Percentiles rank a stretch among this genome's conserved stretches.
phyloP scores from a whole-genome alignment of 1,140 invertebrate species.

The Caenorhabditis latens region DNA sequence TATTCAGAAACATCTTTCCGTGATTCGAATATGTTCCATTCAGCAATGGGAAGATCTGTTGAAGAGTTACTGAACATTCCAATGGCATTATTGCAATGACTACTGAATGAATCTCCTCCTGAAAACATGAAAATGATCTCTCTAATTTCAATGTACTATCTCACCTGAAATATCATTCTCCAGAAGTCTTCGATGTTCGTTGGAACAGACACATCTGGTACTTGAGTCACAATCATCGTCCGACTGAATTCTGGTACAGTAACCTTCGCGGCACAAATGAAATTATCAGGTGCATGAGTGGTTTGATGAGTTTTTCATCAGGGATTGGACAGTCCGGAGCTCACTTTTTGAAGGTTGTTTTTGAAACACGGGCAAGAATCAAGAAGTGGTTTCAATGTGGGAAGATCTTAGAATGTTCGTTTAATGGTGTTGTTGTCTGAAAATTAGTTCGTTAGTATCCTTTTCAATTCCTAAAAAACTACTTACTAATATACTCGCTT shows the following conservation, averaged over 20 bases:
- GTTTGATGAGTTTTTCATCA: slow-evolving; percentile 23
- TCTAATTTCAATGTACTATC: too few species aligned
- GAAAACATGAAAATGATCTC: too few species aligned
- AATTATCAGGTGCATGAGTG: not conserved
- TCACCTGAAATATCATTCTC: too few species aligned
- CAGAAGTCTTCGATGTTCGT: too few species aligned
- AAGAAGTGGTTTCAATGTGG: not conserved
- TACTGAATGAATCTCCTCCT: too few species aligned
- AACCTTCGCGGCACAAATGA: too few species aligned
- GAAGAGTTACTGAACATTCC: too few species aligned
- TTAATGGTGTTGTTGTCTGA: not conserved
- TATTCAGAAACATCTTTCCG: slow-evolving; percentile 51
- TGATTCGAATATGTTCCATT: slow-evolving; percentile 9
- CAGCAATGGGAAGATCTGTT: too few species aligned
- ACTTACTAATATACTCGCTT: not conserved
- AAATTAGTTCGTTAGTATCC: not conserved
- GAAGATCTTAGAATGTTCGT: not conserved
- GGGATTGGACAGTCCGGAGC: slow-evolving; percentile 30
- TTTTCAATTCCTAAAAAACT: not conserved
- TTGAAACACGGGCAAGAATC: not conserved
- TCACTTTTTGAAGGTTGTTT: not conserved
- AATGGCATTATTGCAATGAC: too few species aligned
- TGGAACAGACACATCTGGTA: too few species aligned
- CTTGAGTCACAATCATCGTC: too few species aligned
- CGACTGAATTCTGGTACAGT: too few species aligned